Evolutionary conservation across 23 tunicate species (phyloP), one percentile per base, ranked within the genome.

Genomic region (Halocynthia aurantium): DNA sequence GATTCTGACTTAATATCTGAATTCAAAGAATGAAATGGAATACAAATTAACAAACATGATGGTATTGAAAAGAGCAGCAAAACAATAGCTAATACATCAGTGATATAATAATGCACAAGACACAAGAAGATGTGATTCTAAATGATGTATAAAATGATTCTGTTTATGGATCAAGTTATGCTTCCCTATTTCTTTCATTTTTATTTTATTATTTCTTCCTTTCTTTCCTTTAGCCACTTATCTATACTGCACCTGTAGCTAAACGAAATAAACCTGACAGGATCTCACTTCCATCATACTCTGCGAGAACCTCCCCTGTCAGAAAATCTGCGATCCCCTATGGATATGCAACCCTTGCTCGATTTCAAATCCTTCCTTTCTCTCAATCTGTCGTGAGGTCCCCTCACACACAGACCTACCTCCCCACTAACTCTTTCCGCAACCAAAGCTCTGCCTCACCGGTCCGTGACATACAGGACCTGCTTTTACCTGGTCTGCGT

Each of bases 271-370:
- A 31, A 31, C 44, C 44, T 10, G 70, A 49, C n/a, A 65, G 19
- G 31, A 20, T 49, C 9, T 15, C 31, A 10, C 6, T 65, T 49
- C 19, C 9, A 65, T 49, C 70, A 0, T 20, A 65, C 22, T 65
- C 70, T 20, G 70, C 70, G 9, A 65, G 70, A 11, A 8, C 70
- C 9, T 65, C 70, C 31, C 10, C 70, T 9, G 70, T 49, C n/a
- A 65, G 49, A 65, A 65, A 65, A 40, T 65, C 70, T 65, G 70
- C 70, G 22, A 65, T 65, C 22, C 70, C 70, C 2, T 11, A 40
- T 65, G 70, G 70, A 20, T 65, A 20, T 65, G 70, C 70, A 1
- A 65, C 70, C 31, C 70, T 65, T 65, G 5, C 70, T 65, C 70
- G 70, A 5, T 65, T 65, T 65, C 70, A 65, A 65, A 65, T 20